A percentile compares a stretch with the other conserved stretches of the same genome.
Conservation (phyloP, 2,888 invertebrate species). For the Drosophila kuntzei region DNA sequence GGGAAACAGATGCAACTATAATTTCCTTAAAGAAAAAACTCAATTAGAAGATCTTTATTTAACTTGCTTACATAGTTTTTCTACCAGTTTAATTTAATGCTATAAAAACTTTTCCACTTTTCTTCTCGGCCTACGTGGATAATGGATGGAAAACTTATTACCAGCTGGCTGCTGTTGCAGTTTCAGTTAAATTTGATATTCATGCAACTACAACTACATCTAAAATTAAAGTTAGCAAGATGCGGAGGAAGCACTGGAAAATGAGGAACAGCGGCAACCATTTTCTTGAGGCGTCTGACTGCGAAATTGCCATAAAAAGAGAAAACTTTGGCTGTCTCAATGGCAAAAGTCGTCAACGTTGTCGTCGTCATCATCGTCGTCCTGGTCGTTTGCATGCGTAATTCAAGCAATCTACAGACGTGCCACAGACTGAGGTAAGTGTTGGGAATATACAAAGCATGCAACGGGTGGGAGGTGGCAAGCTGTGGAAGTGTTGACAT, state of each 20-base stretch:
- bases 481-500: slow-evolving; percentile 46
- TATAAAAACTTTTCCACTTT: slow-evolving; percentile 62
- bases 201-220: slow-evolving; percentile 38
- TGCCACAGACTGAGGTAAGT: slow-evolving; percentile 58
- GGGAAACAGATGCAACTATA: background rate
- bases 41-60: slow-evolving; percentile 6
- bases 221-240: slow-evolving; percentile 21
- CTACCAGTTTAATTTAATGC: slow-evolving; percentile 47
- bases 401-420: slow-evolving; percentile 61
- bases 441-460: slow-evolving; percentile 23
- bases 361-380: slow-evolving; percentile 24
- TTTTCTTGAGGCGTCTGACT: slow-evolving; percentile 57
- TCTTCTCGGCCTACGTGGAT: slow-evolving; percentile 48
- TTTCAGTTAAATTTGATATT: slow-evolving; percentile 59
- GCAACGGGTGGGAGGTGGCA: slow-evolving; percentile 1
- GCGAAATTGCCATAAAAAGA: slow-evolving; percentile 65
- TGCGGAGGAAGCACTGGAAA: slow-evolving; percentile 4
- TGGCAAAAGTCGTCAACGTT: slow-evolving; percentile 69
- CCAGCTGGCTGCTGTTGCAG: slow-evolving; percentile 55
- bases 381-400: slow-evolving; percentile 62
- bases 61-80: slow-evolving; percentile 20
- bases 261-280: slow-evolving; percentile 10
- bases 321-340: slow-evolving; percentile 74
- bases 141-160: slow-evolving; percentile 42
- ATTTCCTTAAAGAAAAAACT: slow-evolving; percentile 5